A percentile compares a stretch with the other conserved stretches of the same genome.
phyloP scores from a whole-genome alignment of 2,888 invertebrate species.

The Argyresthia albistria region DNA sequence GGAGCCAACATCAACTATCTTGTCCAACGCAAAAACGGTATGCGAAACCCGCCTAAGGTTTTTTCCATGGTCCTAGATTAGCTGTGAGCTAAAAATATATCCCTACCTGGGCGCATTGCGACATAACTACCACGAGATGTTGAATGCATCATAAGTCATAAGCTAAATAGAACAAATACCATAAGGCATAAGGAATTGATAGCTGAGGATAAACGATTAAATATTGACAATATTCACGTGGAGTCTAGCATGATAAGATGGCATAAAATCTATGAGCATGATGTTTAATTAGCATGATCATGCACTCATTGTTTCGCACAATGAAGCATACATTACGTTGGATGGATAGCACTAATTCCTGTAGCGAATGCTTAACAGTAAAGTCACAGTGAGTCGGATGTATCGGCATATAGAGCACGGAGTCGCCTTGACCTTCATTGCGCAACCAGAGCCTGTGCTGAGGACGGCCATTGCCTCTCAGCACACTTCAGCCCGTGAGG shows the following conservation, averaged over 20 bases:
- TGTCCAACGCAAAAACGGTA: background rate
- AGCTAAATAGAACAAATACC: too few species aligned
- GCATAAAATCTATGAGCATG: background rate
- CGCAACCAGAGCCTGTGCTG: constrained; percentile 17
- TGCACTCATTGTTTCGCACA: too few species aligned
- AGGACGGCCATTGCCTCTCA: constrained; percentile 20
- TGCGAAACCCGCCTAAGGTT: background rate
- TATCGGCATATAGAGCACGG: background rate
- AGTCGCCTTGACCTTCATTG: constrained; percentile 24
- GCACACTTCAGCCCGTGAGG: background rate
- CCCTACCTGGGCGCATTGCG: background rate
- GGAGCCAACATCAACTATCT: background rate
- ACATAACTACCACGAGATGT: background rate
- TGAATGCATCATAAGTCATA: background rate
- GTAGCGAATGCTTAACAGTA: too few species aligned
- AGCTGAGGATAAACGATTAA: too few species aligned
- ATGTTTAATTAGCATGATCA: too few species aligned
- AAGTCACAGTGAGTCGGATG: too few species aligned
- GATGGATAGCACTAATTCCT: too few species aligned
- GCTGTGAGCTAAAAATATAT: background rate
- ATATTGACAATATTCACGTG: too few species aligned
- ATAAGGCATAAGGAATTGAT: too few species aligned
- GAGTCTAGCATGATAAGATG: too few species aligned
- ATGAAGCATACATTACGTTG: too few species aligned
- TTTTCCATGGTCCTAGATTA: background rate